A percentile compares a stretch with the other conserved stretches of the same genome.
Conservation (phyloP, 2,113 vertebrate species). For the Gambusia holbrooki region DNA sequence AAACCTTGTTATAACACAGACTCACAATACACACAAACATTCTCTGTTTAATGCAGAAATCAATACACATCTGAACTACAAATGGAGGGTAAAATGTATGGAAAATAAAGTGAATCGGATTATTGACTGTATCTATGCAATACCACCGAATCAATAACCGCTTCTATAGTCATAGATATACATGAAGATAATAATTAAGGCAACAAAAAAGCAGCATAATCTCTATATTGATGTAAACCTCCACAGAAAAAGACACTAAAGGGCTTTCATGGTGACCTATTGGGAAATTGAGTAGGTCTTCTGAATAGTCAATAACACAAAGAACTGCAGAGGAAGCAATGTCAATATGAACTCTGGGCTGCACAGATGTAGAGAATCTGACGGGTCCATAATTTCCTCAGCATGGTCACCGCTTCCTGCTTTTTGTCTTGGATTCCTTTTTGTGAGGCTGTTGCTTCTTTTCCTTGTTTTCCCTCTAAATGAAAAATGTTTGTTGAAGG, state of each 20-base stretch:
- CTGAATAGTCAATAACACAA: constrained; percentile 22
- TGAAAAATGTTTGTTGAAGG: background rate
- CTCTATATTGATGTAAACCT: background rate
- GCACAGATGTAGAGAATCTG: constrained; percentile 15
- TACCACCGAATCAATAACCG: constrained; percentile 33
- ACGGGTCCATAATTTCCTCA: constrained; percentile 3
- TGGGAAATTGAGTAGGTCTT: constrained; percentile 38
- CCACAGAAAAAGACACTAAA: background rate
- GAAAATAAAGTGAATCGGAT: constrained; percentile 20
- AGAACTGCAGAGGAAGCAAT: constrained; percentile 8
- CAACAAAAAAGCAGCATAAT: background rate
- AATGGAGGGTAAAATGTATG: constrained; percentile 22
- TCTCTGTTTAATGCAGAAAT: constrained; percentile 15
- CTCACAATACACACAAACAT: background rate
- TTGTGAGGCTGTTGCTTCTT: background rate
- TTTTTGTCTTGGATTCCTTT: background rate
- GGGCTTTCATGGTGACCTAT: constrained; percentile 35
- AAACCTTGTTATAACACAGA: background rate
- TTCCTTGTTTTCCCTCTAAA: background rate
- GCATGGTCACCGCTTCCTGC: background rate
- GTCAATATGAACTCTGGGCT: constrained; percentile 18
- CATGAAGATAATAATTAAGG: background rate
- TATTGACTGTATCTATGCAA: constrained; percentile 7
- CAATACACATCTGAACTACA: constrained; percentile 39
- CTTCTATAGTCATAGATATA: constrained; percentile 10